Conservation (phyloP, 2,888 invertebrate genomes). For the Entomobrya multifasciata region DNA sequence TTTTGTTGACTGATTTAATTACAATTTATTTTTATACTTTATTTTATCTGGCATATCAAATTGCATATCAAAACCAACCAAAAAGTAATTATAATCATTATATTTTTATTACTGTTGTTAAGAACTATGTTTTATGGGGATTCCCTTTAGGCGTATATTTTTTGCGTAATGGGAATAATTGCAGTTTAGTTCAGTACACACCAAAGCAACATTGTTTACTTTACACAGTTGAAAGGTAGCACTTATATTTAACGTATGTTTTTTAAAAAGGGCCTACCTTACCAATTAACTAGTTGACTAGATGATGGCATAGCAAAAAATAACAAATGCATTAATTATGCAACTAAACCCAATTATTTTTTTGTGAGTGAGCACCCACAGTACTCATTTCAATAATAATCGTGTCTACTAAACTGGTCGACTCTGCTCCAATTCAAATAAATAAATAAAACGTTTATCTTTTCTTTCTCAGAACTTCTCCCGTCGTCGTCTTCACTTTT, state of each 20-base stretch:
- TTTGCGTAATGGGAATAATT: not conserved
- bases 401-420: no score
- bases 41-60: constrained; percentile 29
- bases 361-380: not conserved
- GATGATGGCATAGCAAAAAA: constrained; percentile 11
- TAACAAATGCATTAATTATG: constrained; percentile 65
- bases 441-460: not conserved
- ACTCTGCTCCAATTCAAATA: not conserved
- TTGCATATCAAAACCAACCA: constrained; percentile 33
- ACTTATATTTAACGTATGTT: not conserved
- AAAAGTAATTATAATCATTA: constrained; percentile 48
- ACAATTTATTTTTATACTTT: constrained; percentile 37
- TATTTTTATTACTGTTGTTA: not conserved
- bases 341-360: constrained; percentile 66
- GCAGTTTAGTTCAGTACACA: not conserved
- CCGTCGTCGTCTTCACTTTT: not conserved
- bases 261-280: not conserved
- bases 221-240: not conserved
- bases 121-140: not conserved
- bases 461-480: not conserved
- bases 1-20: constrained; percentile 31
- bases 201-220: not conserved
- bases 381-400: constrained; percentile 39
- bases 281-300: constrained; percentile 24
- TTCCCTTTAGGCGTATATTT: not conserved